Evolutionary conservation across 1,140 invertebrate species (phyloP).

Genomic region (Adoxophyes honmai): DNA sequence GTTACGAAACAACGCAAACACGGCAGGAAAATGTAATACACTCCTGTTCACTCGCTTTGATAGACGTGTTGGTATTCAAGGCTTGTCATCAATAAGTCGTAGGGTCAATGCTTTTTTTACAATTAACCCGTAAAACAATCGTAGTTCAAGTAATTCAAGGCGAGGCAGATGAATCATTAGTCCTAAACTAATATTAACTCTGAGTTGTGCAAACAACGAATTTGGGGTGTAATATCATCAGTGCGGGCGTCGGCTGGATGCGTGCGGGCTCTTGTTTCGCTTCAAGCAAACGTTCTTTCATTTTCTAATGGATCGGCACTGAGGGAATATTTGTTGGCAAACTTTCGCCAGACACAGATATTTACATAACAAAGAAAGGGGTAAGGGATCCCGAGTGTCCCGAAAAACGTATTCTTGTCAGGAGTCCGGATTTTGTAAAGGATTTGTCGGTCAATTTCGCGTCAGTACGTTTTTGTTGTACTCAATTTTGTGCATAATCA

Average conservation of each 20-base stretch:
- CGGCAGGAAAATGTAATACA: neutral
- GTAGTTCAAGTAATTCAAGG: conserved; percentile 25
- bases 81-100: neutral
- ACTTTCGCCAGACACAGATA: conserved; percentile 51
- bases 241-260: conserved; percentile 19
- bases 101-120: neutral
- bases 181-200: conserved; percentile 53
- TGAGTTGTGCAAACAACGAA: conserved; percentile 33
- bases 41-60: too few species aligned
- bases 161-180: conserved; percentile 47
- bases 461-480: conserved; percentile 41
- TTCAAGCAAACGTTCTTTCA: conserved; percentile 55
- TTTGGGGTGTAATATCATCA: conserved; percentile 37
- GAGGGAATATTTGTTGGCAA: conserved; percentile 58
- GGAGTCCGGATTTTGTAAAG: conserved; percentile 47
- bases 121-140: conserved; percentile 8
- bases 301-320: conserved; percentile 62
- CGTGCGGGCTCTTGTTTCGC: conserved; percentile 37
- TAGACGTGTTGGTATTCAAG: neutral
- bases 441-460: conserved; percentile 58
- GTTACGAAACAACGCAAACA: neutral
- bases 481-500: conserved; percentile 41
- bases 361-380: conserved; percentile 65
- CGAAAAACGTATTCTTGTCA: conserved; percentile 55
- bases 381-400: conserved; percentile 49